Percentiles rank a stretch among this genome's conserved stretches.
These are phyloP conservation scores for Cossypha caffra DNA, from an alignment of 2,797 vertebrate genomes.

Conservation along the genomic window DNA sequence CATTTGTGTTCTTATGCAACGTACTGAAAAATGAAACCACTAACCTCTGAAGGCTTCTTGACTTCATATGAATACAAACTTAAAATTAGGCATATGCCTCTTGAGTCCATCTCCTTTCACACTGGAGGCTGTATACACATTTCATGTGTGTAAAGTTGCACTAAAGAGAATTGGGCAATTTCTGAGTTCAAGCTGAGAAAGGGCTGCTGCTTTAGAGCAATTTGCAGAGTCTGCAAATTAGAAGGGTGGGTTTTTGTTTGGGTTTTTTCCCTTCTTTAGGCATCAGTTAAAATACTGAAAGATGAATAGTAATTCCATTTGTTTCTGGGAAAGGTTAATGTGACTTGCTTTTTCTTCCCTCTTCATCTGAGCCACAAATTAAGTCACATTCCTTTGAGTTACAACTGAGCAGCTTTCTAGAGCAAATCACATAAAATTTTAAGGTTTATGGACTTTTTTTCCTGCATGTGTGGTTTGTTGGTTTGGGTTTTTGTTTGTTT, in stretches of 20 bases:
- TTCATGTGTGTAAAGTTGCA: not conserved
- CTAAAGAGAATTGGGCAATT: not conserved
- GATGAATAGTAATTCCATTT: not conserved
- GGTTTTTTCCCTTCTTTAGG: fast-evolving
- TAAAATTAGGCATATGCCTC: not conserved
- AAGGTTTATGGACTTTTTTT: fast-evolving
- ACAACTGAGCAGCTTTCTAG: not conserved
- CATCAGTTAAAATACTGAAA: not conserved
- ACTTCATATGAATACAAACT: not conserved
- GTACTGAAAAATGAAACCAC: no score
- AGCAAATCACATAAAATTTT: not conserved
- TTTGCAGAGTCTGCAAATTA: not conserved
- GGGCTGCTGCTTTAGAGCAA: not conserved
- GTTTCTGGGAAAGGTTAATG: not conserved
- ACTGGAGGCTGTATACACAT: not conserved
- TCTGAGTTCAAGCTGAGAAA: not conserved
- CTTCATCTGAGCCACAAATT: not conserved
- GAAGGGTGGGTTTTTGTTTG: not conserved
- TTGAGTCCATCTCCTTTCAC: not conserved
- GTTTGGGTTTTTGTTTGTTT: not conserved
- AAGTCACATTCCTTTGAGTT: not conserved
- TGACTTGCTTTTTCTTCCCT: not conserved
- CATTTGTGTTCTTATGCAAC: not conserved
- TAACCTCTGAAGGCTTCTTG: not conserved
- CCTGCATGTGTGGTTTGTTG: not conserved